Evolutionary conservation across 2,888 invertebrate species (phyloP).

Genomic region (Ramazzottius varieornatus): DNA sequence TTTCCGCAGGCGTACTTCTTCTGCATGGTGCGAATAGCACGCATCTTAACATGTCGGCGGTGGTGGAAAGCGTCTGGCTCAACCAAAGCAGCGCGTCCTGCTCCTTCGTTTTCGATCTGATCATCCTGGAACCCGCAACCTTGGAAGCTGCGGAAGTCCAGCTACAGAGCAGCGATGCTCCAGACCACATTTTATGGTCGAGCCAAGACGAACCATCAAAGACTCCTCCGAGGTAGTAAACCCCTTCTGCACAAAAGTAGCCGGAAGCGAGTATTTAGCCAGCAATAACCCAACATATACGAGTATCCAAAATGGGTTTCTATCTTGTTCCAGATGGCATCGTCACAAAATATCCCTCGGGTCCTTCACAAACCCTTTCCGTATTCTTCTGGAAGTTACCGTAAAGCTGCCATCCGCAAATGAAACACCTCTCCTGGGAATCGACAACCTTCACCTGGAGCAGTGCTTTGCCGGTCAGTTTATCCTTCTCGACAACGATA

Average conservation of each 20-base stretch:
- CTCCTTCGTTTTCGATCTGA: background rate
- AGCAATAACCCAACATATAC: background rate
- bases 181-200: background rate
- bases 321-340: background rate
- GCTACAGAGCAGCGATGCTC: background rate
- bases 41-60: too few species aligned
- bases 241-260: background rate
- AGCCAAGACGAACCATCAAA: background rate
- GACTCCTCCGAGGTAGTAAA: background rate
- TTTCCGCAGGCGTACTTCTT: too few species aligned
- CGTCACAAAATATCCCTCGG: background rate
- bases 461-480: background rate
- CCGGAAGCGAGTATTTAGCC: background rate
- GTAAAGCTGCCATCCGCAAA: too few species aligned
- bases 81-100: background rate
- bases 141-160: background rate
- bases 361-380: background rate
- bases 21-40: too few species aligned
- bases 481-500: too few species aligned
- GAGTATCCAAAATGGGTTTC: too few species aligned
- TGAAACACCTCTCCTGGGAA: background rate
- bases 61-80: background rate
- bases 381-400: background rate
- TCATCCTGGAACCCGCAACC: background rate
- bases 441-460: background rate